Base-by-base conservation (phyloP, 2,888 invertebrate species). In the Neoscelio sp. region DNA sequence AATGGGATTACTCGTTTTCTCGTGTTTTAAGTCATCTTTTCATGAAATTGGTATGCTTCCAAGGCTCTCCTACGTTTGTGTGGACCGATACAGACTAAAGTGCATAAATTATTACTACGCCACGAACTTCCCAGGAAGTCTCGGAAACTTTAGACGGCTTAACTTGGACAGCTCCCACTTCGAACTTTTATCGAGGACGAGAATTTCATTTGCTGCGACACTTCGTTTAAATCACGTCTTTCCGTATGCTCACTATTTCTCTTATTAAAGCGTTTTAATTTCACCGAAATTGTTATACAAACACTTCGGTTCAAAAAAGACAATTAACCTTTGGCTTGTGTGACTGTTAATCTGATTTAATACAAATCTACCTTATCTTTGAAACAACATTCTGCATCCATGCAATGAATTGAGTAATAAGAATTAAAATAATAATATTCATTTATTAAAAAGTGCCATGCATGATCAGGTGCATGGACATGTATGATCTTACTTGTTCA, bases 61-160 rank as follows among this genome's bases (percentile, higher is more conserved):
- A 64, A 67, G 56, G 23, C 20, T 44, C 33, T 48, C n/a, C 18
- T 10, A 35, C 50, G 23, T 81, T 82, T 75, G 73, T 67, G 71
- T 78, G 77, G 78, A 80, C 78, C 81, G 76, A 83, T 85, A 82
- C 80, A 71, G 80, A 80, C 85, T 80, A 83, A 83, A 86, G 85
- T 86, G 86, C 85, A 87, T 89, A 86, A 88, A 88, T 89, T 88
- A 89, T 87, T 85, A 86, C 84, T 83, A 83, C 82, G 84, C 85
- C 82, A 82, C 80, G 82, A 83, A 86, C 77, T 73, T 76, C 65
- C 52, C 65, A 48, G 62, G 54, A 68, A 77, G 70, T 73, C 76
- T 77, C 62, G 28, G 12, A 70, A 80, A 80, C 77, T 77, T 80
- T 73, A 30, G 64, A 64, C 52, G 67, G 67, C 73, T 80, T 77